Base-by-base conservation (phyloP, 2,113 vertebrate species). In the Gorsachius goisagi region DNA sequence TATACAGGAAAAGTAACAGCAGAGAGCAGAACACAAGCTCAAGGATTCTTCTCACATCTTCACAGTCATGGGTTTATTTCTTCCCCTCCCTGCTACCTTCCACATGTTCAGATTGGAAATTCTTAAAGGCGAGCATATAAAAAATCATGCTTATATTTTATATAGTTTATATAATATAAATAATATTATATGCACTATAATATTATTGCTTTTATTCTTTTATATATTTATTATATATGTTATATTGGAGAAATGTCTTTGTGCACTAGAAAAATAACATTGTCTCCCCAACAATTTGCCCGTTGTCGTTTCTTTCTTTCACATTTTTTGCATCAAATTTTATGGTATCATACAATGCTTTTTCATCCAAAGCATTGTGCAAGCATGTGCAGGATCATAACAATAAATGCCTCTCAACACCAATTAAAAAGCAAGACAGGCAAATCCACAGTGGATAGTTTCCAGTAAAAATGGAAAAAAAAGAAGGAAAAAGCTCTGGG, bases 401-500 rank as follows among this genome's bases (percentile, higher is more conserved):
- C n/a, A 62, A 45, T 39, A 68, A 83, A 91, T 63, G 20, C 41
- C 24, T 82, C 23, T 63, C 49, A 44, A 50, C 7, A 71, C 19
- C 41, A 66, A 73, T 37, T 88, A 53, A 82, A 85, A 81, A 79
- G 7, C 20, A 82, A 69, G 59, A 66, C 19, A 67, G 62, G 33
- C 14, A 96, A 85, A 93, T 58, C 21, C 24, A 60, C 45, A 56
- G 52, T 24, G 23, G 37, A 56, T 22, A 72, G 6, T 33, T 85
- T 85, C 50, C 21, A 32, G 50, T 63, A 90, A 90, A 95, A 86
- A 68, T 2, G 0, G 35, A 92, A 92, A 68, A 85, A 68, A 85
- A 23, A 0, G 0, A n/a, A 23, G 0, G 0, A n/a, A 73, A 62
- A 12, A 71, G 2, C 5, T 39, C 3, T 13, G 45, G 7, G 14